Evolutionary conservation across 1,140 invertebrate species (phyloP), one percentile per base, ranked within the genome.

Genomic region (Bombus confusus): DNA sequence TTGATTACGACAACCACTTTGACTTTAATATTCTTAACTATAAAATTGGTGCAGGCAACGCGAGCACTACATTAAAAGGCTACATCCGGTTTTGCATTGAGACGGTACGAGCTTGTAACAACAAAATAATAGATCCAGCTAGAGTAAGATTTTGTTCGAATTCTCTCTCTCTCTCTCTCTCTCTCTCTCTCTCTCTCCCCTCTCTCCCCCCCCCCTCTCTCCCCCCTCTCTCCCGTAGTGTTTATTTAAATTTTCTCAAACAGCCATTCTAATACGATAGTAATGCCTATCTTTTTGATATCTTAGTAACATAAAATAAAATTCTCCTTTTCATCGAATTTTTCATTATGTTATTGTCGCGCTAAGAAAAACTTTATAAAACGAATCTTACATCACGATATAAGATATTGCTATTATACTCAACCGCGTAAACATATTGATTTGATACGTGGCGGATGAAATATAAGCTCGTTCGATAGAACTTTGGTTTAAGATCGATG

Each of bases 1-100:
- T 43, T 41, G 68, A 34, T 62, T 28, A 37, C 6, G 68, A 47
- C 57, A 57, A 37, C 68, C 78, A 77, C 52, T 90, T 77, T 87
- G 66, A 80, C 85, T 91, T 87, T 87, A 92, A 93, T 91, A 88
- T 89, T 73, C 80, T 88, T 89, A 92, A 94, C 93, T 93, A 87
- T 64, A 92, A 93, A 93, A 94, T 93, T 93, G 88, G 72, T 43
- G 69, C 64, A 34, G 73, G 41, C 66, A 59, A 80, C 57, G 12
- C 18, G 22, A 77, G n/a, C 41, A 43, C 2, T 37, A n/a, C 41
- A 43, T 41, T 80, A 88, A 88, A 76, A 64, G 77, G 52, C 64
- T 69, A 25, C 74, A 62, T 90, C 88, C 88, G 88, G 87, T 80
- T 83, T 18, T 83, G n/a, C 66, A 31, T 66, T 72, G 76, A 84